These are phyloP conservation scores for Nemotelus nigrinus DNA, from an alignment of 2,888 invertebrate genomes.

Conservation along the genomic window DNA sequence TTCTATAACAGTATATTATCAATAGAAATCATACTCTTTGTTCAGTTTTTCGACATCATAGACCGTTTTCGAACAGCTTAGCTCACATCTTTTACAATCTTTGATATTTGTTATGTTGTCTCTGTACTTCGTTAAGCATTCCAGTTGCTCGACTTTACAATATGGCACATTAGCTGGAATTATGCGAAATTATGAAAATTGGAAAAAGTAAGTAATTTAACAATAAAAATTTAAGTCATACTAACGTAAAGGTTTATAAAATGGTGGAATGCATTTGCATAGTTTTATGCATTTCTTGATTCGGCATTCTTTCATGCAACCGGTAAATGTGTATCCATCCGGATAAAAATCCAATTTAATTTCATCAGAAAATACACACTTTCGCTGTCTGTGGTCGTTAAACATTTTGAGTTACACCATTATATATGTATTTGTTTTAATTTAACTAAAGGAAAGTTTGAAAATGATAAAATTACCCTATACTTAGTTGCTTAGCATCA, in stretches of 20 bases:
- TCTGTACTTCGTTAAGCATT: conserved; percentile 69
- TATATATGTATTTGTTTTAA: not conserved
- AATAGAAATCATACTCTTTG: conserved; percentile 67
- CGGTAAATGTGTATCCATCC: conserved; percentile 75
- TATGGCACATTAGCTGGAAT: conserved; percentile 67
- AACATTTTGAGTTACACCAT: not conserved
- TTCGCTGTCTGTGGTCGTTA: conserved; percentile 68
- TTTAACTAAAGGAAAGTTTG: not conserved
- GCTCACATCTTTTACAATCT: conserved; percentile 72
- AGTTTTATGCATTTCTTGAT: conserved; percentile 72
- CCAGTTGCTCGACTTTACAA: conserved; percentile 70
- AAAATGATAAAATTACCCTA: conserved; percentile 57
- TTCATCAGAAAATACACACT: conserved; percentile 79
- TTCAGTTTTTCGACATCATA: conserved; percentile 80
- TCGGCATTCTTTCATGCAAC: conserved; percentile 79
- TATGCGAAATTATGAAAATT: too few relatives aligned
- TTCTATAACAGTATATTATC: not conserved
- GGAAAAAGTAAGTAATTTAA: not conserved
- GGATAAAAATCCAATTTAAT: conserved; percentile 68
- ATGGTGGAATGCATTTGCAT: conserved; percentile 78
- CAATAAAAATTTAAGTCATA: conserved; percentile 44
- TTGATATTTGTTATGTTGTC: conserved; percentile 70
- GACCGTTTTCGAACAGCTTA: conserved; percentile 79
- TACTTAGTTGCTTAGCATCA: conserved; percentile 75
- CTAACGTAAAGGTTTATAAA: conserved; percentile 72